Conservation (phyloP, 1,140 invertebrate genomes). For the Olivierus martensii region DNA sequence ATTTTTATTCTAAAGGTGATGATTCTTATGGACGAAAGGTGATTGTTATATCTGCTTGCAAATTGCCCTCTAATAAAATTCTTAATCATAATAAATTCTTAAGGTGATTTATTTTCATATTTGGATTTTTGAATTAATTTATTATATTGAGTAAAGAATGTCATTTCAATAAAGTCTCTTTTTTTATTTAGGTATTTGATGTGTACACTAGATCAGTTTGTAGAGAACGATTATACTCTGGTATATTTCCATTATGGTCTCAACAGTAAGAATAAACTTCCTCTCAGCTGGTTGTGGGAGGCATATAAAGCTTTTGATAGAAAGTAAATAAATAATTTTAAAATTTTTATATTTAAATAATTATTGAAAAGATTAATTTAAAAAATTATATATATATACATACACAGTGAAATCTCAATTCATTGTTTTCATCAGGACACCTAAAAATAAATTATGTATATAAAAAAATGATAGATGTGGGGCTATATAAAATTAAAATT, state of each 20-base stretch:
- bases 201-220: conserved; percentile 91
- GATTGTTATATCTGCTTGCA: conserved; percentile 87
- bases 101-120: conserved; percentile 40
- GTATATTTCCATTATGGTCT: conserved; percentile 99
- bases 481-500: too few relatives aligned
- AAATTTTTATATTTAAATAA: too few relatives aligned
- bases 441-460: too few relatives aligned
- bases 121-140: background rate
- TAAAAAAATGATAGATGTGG: too few relatives aligned
- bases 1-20: conserved; percentile 39
- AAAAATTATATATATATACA: too few relatives aligned
- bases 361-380: too few relatives aligned
- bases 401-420: too few relatives aligned
- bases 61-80: conserved; percentile 71
- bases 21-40: conserved; percentile 81
- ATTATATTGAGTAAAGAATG: background rate
- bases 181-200: conserved; percentile 66
- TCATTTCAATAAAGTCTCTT: background rate
- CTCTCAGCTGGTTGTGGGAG: conserved; percentile 88
- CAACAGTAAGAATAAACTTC: conserved; percentile 91
- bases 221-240: conserved; percentile 96
- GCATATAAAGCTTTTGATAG: conserved; percentile 97
- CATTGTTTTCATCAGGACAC: too few relatives aligned
- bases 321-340: conserved; percentile 41
- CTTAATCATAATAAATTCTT: conserved; percentile 69